phyloP scores from a whole-genome alignment of 2,888 invertebrate genomes.

The Quadroppia sp. region DNA sequence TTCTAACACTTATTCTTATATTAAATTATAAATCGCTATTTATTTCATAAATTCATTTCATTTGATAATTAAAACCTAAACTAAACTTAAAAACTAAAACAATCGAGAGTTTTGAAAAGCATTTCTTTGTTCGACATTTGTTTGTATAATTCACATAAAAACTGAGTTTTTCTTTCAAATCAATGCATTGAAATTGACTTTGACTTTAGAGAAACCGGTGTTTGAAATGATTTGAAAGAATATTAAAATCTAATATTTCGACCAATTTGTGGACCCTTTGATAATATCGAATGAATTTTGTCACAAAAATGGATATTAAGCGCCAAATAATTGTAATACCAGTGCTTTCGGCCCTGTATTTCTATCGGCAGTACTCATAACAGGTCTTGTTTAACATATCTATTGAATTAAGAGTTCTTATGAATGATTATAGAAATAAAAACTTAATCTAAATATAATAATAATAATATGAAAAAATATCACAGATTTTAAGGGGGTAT shows the following conservation, averaged over 20 bases:
- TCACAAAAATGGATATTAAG: neutral
- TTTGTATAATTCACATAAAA: neutral
- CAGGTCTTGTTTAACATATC: neutral
- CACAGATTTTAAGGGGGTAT: neutral
- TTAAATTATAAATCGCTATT: too few species aligned
- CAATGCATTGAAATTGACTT: neutral
- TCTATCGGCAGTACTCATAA: neutral
- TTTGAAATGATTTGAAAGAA: neutral
- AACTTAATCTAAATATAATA: neutral
- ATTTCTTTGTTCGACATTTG: too few species aligned
- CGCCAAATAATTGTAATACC: neutral
- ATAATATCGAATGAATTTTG: neutral
- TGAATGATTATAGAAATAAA: neutral
- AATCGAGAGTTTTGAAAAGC: too few species aligned
- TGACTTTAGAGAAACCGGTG: neutral
- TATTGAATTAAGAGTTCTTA: constrained; percentile 22
- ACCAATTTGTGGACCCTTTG: constrained; percentile 18
- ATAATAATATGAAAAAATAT: neutral
- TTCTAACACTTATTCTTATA: too few species aligned
- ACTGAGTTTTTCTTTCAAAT: neutral
- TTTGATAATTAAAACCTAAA: too few species aligned
- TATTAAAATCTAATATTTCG: neutral
- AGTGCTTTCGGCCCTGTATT: neutral
- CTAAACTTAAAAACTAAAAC: too few species aligned
- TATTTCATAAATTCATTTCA: too few species aligned